phyloP scores from a whole-genome alignment of 1,140 invertebrate genomes.

The Neuroterus valhalla region DNA sequence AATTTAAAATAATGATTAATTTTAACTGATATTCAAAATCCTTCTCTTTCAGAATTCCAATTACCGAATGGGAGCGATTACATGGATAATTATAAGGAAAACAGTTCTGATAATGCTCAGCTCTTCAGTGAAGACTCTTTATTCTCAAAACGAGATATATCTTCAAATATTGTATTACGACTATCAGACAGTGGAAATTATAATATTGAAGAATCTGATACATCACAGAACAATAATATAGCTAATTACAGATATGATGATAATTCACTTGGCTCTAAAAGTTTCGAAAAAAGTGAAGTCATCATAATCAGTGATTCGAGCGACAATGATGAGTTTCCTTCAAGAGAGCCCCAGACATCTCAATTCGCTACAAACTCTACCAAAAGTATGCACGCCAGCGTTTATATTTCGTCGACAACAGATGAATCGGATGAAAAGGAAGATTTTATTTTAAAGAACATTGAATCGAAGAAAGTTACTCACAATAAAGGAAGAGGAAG shows the following conservation, averaged over 20 bases:
- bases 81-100: conserved; percentile 7
- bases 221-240: conserved; percentile 21
- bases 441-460: conserved; percentile 9
- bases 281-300: conserved; percentile 36
- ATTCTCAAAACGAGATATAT: conserved; percentile 7
- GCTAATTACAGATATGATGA: conserved; percentile 31
- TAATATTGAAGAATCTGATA: conserved; percentile 19
- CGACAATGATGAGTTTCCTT: conserved; percentile 32
- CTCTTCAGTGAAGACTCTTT: background rate
- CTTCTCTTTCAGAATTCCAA: background rate
- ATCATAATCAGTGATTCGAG: conserved; percentile 59
- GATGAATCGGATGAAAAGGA: background rate
- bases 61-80: background rate
- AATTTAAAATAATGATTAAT: too few species aligned
- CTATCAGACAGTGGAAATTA: conserved; percentile 43
- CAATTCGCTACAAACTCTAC: background rate
- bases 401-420: background rate
- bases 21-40: background rate
- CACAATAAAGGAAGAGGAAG: background rate
- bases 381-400: background rate
- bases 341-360: background rate
- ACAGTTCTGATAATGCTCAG: background rate
- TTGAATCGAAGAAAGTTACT: background rate
- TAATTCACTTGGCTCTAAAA: background rate
- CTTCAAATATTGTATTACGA: conserved; percentile 50